phyloP scores from a whole-genome alignment of 2,888 invertebrate genomes.

The Coelopa pilipes region DNA sequence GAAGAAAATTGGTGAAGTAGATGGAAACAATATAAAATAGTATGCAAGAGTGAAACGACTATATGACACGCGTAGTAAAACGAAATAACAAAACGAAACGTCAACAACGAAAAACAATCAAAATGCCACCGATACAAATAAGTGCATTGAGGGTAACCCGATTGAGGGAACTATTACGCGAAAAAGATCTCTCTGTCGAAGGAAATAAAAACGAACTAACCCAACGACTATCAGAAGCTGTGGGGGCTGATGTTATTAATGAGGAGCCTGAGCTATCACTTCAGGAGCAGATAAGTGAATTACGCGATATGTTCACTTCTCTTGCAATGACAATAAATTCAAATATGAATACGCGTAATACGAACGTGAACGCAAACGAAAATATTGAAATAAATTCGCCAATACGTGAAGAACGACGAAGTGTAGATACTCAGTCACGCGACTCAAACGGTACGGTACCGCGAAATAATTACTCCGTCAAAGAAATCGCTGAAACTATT shows the following conservation, averaged over 20 bases:
- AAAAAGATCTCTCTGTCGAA: background rate
- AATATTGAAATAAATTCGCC: background rate
- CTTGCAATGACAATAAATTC: background rate
- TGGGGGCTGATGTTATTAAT: background rate
- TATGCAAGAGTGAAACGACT: too few species aligned
- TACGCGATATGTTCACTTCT: background rate
- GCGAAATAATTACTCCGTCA: slow-evolving; percentile 20
- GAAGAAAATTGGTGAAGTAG: too few species aligned
- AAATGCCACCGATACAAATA: too few species aligned
- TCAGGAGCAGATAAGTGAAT: background rate
- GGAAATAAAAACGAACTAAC: background rate
- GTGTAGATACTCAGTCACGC: too few species aligned
- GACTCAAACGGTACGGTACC: background rate
- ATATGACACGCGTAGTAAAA: too few species aligned
- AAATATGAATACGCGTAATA: background rate
- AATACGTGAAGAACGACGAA: background rate
- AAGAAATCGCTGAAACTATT: slow-evolving; percentile 39
- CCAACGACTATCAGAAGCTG: background rate
- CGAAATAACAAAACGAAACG: too few species aligned
- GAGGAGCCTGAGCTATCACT: background rate
- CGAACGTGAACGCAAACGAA: background rate
- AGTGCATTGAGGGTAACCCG: background rate
- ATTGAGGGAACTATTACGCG: background rate
- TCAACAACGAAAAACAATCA: too few species aligned
- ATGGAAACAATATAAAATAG: too few species aligned